Conservation (phyloP, 2,797 vertebrate species). For the Urosaurus nigricauda region DNA sequence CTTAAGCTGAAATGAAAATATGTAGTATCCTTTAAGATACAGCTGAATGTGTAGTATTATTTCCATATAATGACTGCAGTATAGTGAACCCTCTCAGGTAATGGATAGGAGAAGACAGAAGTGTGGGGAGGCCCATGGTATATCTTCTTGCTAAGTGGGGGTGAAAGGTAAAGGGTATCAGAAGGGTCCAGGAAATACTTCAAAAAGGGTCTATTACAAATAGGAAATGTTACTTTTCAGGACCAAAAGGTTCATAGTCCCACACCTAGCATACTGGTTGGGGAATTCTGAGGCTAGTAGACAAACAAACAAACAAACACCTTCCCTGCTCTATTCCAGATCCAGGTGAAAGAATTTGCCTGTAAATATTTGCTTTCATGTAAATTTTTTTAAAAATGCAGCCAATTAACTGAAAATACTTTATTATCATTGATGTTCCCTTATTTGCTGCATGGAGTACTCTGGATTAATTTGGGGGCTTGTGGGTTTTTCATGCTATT, state of each 20-base stretch:
- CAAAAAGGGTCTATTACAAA: background rate
- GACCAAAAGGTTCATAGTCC: too few relatives aligned
- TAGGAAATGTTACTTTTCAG: too few relatives aligned
- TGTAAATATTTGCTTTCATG: background rate
- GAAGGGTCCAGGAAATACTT: background rate
- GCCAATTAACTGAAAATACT: too few relatives aligned
- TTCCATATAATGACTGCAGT: background rate
- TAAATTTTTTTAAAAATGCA: background rate
- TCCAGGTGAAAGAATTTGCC: background rate
- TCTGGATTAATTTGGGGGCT: too few relatives aligned
- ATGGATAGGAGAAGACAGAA: background rate
- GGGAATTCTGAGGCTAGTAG: too few relatives aligned
- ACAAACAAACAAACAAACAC: too few relatives aligned
- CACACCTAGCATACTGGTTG: too few relatives aligned
- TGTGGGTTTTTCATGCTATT: too few relatives aligned
- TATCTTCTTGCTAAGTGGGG: background rate
- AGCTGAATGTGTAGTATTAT: background rate
- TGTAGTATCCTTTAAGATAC: background rate
- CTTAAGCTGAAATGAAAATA: background rate
- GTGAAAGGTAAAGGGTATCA: background rate
- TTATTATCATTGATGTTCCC: background rate
- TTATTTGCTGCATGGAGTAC: too few relatives aligned
- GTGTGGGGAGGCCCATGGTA: background rate
- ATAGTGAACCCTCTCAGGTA: background rate
- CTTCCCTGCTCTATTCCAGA: background rate